Conservation (phyloP, 2,888 invertebrate species). For the Morpho achilles region DNA sequence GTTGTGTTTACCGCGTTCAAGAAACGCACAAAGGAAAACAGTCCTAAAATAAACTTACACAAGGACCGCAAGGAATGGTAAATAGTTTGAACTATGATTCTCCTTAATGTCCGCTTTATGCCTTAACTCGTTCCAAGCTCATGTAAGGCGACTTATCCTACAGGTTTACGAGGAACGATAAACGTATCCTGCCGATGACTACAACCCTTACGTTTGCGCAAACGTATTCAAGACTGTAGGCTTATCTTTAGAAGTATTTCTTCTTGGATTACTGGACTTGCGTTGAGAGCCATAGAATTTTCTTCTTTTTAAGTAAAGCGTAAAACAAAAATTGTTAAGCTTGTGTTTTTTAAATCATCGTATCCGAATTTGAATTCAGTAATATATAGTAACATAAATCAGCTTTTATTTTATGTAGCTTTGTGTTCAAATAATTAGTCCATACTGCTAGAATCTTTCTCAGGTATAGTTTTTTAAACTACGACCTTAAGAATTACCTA, state of each 20-base stretch:
- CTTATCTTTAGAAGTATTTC: conserved; percentile 32
- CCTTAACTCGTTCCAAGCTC: conserved; percentile 52
- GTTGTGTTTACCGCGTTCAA: conserved; percentile 16
- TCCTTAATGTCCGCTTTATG: conserved; percentile 54
- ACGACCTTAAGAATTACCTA: too few species aligned
- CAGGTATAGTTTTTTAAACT: too few species aligned
- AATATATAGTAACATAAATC: too few species aligned
- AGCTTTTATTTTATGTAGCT: too few species aligned
- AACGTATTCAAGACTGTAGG: conserved; percentile 32
- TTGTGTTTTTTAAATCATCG: too few species aligned
- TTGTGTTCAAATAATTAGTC: too few species aligned
- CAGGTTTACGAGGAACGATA: conserved; percentile 60
- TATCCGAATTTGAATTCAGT: too few species aligned
- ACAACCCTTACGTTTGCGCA: conserved; percentile 31
- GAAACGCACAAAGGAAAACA: conserved; percentile 10
- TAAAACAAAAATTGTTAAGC: too few species aligned
- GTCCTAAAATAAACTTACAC: conserved; percentile 10
- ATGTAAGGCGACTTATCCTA: conserved; percentile 57
- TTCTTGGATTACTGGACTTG: conserved; percentile 3
- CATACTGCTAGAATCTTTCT: too few species aligned
- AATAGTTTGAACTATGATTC: conserved; percentile 33
- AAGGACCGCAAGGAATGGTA: conserved; percentile 16
- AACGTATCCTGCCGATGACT: conserved; percentile 49
- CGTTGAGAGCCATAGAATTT: not conserved
- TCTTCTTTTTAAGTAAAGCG: too few species aligned